These are phyloP conservation scores for Pterocles burchelli DNA, from an alignment of 2,113 vertebrate genomes.

Conservation along the genomic window DNA sequence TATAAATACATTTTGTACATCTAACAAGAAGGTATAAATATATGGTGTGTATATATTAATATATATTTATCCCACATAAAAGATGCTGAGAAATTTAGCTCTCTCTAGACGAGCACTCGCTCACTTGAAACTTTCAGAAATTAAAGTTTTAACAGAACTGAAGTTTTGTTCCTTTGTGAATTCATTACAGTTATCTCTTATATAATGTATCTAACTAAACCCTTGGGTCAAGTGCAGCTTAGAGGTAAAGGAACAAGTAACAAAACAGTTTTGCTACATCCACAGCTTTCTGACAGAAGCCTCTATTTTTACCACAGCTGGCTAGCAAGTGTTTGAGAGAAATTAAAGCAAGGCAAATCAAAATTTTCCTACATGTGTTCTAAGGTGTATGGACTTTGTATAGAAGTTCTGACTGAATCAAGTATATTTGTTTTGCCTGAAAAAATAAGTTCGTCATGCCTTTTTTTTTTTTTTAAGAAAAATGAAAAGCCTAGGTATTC, in stretches of 20 bases:
- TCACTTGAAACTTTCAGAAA: not conserved
- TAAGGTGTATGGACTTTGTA: not conserved
- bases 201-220: not conserved
- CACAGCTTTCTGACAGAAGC: not conserved
- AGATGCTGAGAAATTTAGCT: not conserved
- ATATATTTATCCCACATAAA: not conserved
- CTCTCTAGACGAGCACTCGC: not conserved
- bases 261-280: not conserved
- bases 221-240: not conserved
- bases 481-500: not conserved
- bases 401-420: not conserved
- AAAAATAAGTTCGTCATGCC: rapidly evolving
- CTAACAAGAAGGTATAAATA: not conserved
- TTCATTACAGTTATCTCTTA: not conserved
- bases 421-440: not conserved
- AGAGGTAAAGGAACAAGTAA: not conserved
- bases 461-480: not conserved
- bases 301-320: not conserved
- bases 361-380: not conserved
- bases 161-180: not conserved
- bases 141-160: not conserved
- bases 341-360: not conserved
- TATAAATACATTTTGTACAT: not conserved
- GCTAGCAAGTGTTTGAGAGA: not conserved
- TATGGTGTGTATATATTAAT: rapidly evolving